Evolutionary conservation across 2,888 invertebrate genomes (phyloP), one percentile per base, ranked within the genome.

Genomic region (Automeris io): DNA sequence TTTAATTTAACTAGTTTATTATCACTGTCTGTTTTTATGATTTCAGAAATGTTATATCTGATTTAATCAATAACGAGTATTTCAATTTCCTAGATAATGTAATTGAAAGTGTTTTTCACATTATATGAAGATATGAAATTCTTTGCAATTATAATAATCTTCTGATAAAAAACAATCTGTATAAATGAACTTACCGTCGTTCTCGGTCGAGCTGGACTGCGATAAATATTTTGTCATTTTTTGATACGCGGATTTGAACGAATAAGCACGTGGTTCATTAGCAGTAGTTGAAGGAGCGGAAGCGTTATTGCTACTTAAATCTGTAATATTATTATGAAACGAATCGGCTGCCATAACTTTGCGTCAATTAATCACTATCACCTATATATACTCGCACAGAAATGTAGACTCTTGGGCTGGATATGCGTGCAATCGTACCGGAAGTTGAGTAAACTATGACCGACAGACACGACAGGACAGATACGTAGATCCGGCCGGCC

Each of bases 401-500:
- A 33, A 12, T 24, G n/a, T 12, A 8, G 33, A 26, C 6, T 21
- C 7, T 9, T n/a, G n/a, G 9, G 18, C 24, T 18, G 24, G 24
- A 16, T 22, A 39, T 29, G 34, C 34, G 34, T 45, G 43, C 25
- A 26, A 26, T 40, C 43, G 39, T 24, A 41, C 47, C 55, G 44
- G 52, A 48, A 39, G 42, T 47, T 37, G 33, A 41, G 41, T 42
- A 42, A 54, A 50, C 42, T 65, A 51, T 73, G 72, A 65, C n/a
- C n/a, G n/a, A 48, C 53, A 56, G 54, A 57, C 48, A 51, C 40
- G 46, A 47, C 42, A n/a, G n/a, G 54, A 45, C 44, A 39, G 47
- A 41, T 32, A 47, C 39, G 44, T 39, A 45, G 41, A 45, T 47
- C 45, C 45, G 44, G 49, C 47, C 53, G 51, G 44, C 44, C 43